Percentiles rank a stretch among this genome's conserved stretches.
phyloP scores from a whole-genome alignment of 53 echinoderm and acorn worm species.

The Glandiceps talaboti region DNA sequence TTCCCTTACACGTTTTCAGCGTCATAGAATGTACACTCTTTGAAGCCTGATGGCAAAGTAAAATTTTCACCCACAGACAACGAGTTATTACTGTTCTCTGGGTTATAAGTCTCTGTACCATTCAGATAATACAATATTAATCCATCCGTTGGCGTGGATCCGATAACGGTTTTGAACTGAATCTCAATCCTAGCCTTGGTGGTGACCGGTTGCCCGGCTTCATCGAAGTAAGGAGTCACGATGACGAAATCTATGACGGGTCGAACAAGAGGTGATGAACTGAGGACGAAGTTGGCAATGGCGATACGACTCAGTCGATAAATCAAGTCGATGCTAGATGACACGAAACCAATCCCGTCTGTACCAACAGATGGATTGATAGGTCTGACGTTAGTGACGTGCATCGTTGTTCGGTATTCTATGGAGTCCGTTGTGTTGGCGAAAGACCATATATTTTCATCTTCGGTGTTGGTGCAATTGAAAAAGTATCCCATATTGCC shows the following conservation, averaged over 20 bases:
- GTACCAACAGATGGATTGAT: constrained; percentile 32
- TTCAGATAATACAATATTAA: constrained; percentile 27
- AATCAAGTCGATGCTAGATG: constrained; percentile 45
- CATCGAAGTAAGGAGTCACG: constrained; percentile 32
- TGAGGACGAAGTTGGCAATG: constrained; percentile 60
- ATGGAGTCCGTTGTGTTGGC: constrained; percentile 28
- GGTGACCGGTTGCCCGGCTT: constrained; percentile 20
- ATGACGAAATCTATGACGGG: constrained; percentile 59
- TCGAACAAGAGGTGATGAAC: constrained; percentile 44
- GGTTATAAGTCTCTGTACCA: constrained; percentile 26
- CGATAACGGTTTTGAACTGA: constrained; percentile 44
- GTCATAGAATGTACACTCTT: background rate
- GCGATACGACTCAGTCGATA: constrained; percentile 52
- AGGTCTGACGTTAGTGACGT: constrained; percentile 56
- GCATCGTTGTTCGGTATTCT: constrained; percentile 43
- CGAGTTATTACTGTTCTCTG: constrained; percentile 14
- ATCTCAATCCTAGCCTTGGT: constrained; percentile 35
- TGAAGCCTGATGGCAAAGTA: background rate
- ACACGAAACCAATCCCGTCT: constrained; percentile 49
- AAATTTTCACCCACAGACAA: background rate
- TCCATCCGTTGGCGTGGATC: constrained; percentile 22
- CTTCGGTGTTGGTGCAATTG: constrained; percentile 39
- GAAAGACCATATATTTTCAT: constrained; percentile 36
- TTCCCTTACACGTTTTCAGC: no score
- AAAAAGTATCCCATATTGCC: constrained; percentile 54